phyloP scores from a whole-genome alignment of 2,888 invertebrate species.

The Zaprionus bogoriensis region DNA sequence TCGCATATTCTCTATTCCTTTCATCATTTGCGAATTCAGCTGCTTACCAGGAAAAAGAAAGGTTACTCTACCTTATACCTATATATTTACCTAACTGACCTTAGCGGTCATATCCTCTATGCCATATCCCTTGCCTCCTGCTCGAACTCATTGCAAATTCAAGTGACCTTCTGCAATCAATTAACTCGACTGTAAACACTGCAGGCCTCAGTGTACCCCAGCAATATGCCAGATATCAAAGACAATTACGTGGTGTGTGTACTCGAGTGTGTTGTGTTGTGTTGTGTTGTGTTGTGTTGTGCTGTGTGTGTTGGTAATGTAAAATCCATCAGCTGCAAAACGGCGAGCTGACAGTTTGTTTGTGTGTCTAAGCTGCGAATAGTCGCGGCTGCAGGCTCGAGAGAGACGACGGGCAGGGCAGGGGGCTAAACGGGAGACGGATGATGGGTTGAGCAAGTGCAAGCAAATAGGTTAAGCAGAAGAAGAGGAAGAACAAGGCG shows the following conservation, averaged over 20 bases:
- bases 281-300: no score
- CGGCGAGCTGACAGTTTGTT: conserved; percentile 68
- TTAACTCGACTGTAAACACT: not conserved
- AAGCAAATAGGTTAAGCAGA: conserved; percentile 21
- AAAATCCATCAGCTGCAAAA: conserved; percentile 69
- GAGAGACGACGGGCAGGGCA: not conserved
- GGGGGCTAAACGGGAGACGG: not conserved
- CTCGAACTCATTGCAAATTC: not conserved
- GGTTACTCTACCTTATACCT: no score
- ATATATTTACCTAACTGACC: no score
- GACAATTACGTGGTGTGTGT: conserved; percentile 16
- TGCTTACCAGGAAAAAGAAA: no score
- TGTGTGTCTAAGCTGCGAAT: conserved; percentile 53
- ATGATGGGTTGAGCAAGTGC: conserved; percentile 33
- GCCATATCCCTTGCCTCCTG: not conserved
- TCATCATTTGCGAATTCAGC: no score
- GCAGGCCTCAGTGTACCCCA: not conserved
- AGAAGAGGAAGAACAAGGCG: conserved; percentile 2
- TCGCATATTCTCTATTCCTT: no score
- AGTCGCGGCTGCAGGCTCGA: conserved; percentile 29
- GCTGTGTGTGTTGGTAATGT: conserved; percentile 51
- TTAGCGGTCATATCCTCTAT: not conserved
- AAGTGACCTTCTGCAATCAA: not conserved
- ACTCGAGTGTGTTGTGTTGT: no score
- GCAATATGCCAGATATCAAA: not conserved